Percentiles rank a stretch among this genome's conserved stretches.
Conservation (phyloP, 2,888 invertebrate species). For the Drosophila robusta region DNA sequence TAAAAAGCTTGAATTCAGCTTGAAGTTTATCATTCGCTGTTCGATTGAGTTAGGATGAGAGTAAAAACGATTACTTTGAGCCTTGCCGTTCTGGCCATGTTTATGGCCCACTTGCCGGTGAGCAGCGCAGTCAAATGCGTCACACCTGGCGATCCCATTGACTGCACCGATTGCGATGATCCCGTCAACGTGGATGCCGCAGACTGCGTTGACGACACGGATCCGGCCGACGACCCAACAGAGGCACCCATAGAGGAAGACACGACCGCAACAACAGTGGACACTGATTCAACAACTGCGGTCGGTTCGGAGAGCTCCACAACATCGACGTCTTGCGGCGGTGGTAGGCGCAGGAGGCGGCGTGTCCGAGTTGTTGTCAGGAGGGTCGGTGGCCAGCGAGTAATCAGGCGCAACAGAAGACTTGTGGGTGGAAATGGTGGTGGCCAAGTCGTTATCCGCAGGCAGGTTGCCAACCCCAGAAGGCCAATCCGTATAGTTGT, state of each 20-base stretch:
- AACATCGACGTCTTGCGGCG: neutral
- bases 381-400: neutral
- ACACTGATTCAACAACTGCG: neutral
- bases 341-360: neutral
- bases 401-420: neutral
- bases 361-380: neutral
- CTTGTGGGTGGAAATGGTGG: neutral
- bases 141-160: constrained; percentile 4
- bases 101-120: constrained; percentile 7
- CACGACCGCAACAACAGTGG: neutral
- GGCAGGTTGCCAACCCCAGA: neutral
- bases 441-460: neutral
- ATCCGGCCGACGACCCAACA: neutral
- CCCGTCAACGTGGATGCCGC: neutral
- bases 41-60: constrained; percentile 13
- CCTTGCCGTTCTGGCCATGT: constrained; percentile 11
- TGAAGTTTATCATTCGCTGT: neutral
- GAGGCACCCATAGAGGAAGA: neutral
- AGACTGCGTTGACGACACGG: constrained; percentile 13
- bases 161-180: constrained; percentile 22
- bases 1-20: neutral
- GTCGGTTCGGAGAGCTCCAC: too few species aligned
- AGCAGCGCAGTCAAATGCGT: constrained; percentile 8
- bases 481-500: neutral
- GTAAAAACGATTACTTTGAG: constrained; percentile 1